Base-by-base conservation (phyloP, 2,888 invertebrate genomes). In the Dynastes maya region DNA sequence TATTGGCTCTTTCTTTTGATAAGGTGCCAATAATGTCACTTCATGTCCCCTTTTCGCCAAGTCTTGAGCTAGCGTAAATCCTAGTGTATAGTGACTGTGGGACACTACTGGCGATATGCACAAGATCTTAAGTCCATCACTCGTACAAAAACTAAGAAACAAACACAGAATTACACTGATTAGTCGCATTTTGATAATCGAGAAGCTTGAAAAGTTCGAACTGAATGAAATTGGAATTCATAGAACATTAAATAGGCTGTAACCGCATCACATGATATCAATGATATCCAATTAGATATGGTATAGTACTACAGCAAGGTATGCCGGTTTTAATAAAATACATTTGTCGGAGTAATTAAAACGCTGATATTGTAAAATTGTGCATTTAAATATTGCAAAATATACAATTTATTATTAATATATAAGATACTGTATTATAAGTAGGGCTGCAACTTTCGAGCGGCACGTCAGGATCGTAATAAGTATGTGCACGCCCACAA, bases 11-110 rank as follows among this genome's bases (percentile, higher is more conserved):
- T 87, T 87, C 1, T 88, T 81, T n/a, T 67, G 53, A 65, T 82
- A 83, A 6, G 84, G 82, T 67, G 84, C 84, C 40, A 86, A 80
- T 11, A 86, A 81, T 5, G 86, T 86, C 16, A 90, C 86, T 68
- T 89, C 86, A 81, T 90, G 90, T 3, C 90, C 90, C 49, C 88
- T 82, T n/a, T 76, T 80, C 2, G 85, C 85, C 29, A 86, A 58
- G 63, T 83, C 83, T 67, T 80, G 80, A 79, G 85, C 80, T 11
- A 85, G 79, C 4, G 81, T 82, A 70, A 81, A 81, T 29, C 81
- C 83, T 45, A 84, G 76, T 27, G 82, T 81, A 13, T 83, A 83
- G 79, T 86, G 86, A 22, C 85, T 84, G 55, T 80, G 78, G 5
- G 82, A 80, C 9, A 83, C 80, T 32, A 81, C 72, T 2, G 84